Conservation (phyloP, 2,888 invertebrate genomes). For the Cantharis lateralis region DNA sequence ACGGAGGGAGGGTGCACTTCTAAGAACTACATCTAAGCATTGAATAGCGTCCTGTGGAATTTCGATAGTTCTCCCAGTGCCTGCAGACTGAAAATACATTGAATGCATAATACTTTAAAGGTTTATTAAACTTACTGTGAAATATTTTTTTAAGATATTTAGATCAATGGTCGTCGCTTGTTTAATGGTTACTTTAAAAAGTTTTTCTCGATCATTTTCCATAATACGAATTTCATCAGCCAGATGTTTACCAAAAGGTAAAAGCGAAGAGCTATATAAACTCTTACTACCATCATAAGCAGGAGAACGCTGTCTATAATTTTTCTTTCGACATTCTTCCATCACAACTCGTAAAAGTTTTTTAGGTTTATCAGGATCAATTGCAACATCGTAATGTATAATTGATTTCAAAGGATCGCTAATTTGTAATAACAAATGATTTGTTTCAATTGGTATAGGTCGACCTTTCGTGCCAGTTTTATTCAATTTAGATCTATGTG, state of each 20-base stretch:
- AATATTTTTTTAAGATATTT: slow-evolving; percentile 40
- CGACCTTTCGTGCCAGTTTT: slow-evolving; percentile 54
- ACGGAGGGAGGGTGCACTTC: slow-evolving; percentile 63
- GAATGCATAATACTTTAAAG: neutral
- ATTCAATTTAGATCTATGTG: slow-evolving; percentile 6
- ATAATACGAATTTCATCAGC: slow-evolving; percentile 44
- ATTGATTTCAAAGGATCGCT: slow-evolving; percentile 52
- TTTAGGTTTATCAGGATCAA: slow-evolving; percentile 72
- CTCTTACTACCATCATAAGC: slow-evolving; percentile 78
- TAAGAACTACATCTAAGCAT: slow-evolving; percentile 83
- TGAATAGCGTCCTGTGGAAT: slow-evolving; percentile 69
- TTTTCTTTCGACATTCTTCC: slow-evolving; percentile 32
- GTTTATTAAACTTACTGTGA: slow-evolving; percentile 43
- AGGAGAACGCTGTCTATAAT: slow-evolving; percentile 58
- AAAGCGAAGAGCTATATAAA: slow-evolving; percentile 59
- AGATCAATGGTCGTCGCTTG: slow-evolving; percentile 62
- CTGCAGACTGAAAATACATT: neutral
- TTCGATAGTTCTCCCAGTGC: neutral
- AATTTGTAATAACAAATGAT: slow-evolving; percentile 65
- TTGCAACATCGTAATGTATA: slow-evolving; percentile 82
- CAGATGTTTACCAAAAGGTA: slow-evolving; percentile 55
- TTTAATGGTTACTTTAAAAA: slow-evolving; percentile 60
- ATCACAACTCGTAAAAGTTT: slow-evolving; percentile 60
- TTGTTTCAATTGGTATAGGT: slow-evolving; percentile 56
- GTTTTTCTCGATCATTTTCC: slow-evolving; percentile 34